Conservation (phyloP, 2,888 invertebrate genomes). For the Drosophila pseudotalamancana region DNA sequence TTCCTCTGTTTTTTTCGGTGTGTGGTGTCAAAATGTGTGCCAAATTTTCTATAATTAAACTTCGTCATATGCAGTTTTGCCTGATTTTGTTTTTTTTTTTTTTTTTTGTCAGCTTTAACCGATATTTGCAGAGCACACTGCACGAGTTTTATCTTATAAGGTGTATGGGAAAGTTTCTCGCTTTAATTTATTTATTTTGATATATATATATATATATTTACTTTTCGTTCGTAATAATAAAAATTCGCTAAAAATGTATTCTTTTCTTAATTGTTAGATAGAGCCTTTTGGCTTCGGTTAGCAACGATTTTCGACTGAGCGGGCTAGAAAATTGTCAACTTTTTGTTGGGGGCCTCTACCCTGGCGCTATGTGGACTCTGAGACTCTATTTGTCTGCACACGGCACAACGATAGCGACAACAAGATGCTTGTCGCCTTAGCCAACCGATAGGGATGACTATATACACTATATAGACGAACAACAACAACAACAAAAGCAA, state of each 20-base stretch:
- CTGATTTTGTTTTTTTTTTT: conserved; percentile 21
- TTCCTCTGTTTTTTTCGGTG: conserved; percentile 3
- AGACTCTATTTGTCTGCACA: conserved; percentile 65
- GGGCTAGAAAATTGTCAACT: conserved; percentile 67
- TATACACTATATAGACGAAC: conserved; percentile 38
- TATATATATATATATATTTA: conserved; percentile 52
- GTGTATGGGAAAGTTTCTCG: background rate
- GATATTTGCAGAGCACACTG: conserved; percentile 52
- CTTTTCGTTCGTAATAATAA: conserved; percentile 80
- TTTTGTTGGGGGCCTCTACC: conserved; percentile 42
- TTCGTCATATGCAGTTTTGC: conserved; percentile 52
- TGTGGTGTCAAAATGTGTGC: conserved; percentile 58
- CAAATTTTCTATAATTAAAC: conserved; percentile 73
- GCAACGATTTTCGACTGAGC: conserved; percentile 80
- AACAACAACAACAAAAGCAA: conserved; percentile 30
- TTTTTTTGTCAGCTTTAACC: conserved; percentile 46
- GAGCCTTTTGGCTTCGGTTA: conserved; percentile 78
- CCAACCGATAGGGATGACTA: conserved; percentile 67
- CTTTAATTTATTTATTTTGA: background rate
- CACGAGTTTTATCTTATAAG: conserved; percentile 29
- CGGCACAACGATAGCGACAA: conserved; percentile 63
- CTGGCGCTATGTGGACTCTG: conserved; percentile 33
- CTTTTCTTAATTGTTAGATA: conserved; percentile 68
- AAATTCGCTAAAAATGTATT: conserved; percentile 48
- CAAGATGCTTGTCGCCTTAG: conserved; percentile 50